phyloP scores from a whole-genome alignment of 2,888 invertebrate species.

The Zaprionus obscuricornis region DNA sequence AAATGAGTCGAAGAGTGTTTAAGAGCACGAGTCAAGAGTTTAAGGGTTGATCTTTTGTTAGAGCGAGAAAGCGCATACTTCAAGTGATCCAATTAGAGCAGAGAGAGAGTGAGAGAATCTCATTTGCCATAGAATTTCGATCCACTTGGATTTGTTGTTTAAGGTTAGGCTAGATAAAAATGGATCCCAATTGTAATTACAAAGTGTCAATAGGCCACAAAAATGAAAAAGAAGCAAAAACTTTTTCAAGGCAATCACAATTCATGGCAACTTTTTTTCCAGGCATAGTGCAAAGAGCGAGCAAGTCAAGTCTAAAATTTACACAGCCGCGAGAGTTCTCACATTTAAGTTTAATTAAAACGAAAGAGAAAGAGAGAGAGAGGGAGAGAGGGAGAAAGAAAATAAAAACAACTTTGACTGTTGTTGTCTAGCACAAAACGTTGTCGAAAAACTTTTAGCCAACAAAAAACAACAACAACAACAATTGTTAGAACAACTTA shows the following conservation, averaged over 20 bases:
- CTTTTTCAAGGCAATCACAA: slow-evolving; percentile 33
- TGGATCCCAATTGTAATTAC: slow-evolving; percentile 21
- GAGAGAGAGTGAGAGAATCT: too few relatives aligned
- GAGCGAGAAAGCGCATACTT: slow-evolving; percentile 21
- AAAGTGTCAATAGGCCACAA: slow-evolving; percentile 37
- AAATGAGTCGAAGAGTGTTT: slow-evolving; percentile 19
- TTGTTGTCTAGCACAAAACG: not conserved
- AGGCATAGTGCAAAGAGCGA: too few relatives aligned
- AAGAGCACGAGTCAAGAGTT: slow-evolving; percentile 25
- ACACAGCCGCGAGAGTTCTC: slow-evolving; percentile 26
- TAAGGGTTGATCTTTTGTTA: slow-evolving; percentile 16
- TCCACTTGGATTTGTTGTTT: too few relatives aligned
- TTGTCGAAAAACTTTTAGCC: slow-evolving; percentile 32
- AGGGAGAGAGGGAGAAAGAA: too few relatives aligned
- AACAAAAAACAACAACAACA: slow-evolving; percentile 11
- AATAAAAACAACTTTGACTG: too few relatives aligned
- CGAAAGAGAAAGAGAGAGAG: too few relatives aligned
- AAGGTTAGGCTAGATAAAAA: too few relatives aligned
- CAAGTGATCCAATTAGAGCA: slow-evolving; percentile 67
- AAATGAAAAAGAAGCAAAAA: slow-evolving; percentile 14
- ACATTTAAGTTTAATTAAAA: slow-evolving; percentile 66
- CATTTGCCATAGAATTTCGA: too few relatives aligned
- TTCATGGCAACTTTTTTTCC: slow-evolving; percentile 16
- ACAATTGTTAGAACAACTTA: slow-evolving; percentile 41
- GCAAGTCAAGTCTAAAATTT: too few relatives aligned